Percentiles rank a stretch among this genome's conserved stretches.
Conservation (phyloP, 2,113 vertebrate genomes). For the Alosa alosa region DNA sequence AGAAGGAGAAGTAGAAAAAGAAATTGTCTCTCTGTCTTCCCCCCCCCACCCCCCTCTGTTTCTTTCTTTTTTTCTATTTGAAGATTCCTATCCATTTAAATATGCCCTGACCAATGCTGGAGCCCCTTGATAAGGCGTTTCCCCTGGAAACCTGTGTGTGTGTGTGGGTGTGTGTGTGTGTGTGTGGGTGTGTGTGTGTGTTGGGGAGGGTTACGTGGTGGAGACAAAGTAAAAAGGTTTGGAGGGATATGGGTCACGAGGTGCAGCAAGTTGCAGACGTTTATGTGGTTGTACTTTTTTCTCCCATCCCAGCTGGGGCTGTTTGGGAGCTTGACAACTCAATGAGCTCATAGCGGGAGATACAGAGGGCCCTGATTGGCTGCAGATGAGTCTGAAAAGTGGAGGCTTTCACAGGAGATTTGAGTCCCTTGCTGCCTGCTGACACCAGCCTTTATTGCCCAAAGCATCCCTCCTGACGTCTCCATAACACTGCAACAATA, state of each 20-base stretch:
- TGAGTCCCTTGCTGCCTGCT: slow-evolving; percentile 23
- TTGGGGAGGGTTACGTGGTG: slow-evolving; percentile 2
- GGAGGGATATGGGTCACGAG: slow-evolving; percentile 13
- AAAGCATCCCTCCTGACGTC: slow-evolving; percentile 16
- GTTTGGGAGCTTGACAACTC: slow-evolving; percentile 48
- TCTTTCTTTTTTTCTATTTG: not conserved
- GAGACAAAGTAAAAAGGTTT: slow-evolving; percentile 25
- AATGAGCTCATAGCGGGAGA: slow-evolving; percentile 47
- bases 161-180: slow-evolving; percentile 2
- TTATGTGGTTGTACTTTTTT: slow-evolving; percentile 36
- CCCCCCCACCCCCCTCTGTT: not conserved
- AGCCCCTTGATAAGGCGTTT: too few species aligned
- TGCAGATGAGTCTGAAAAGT: slow-evolving; percentile 38
- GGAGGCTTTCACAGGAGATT: slow-evolving; percentile 34
- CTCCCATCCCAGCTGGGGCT: slow-evolving; percentile 29
- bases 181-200: not conserved
- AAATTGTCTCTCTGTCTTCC: slow-evolving; percentile 29
- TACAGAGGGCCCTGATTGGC: slow-evolving; percentile 30
- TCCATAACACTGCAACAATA: not conserved
- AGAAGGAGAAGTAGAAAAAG: not conserved
- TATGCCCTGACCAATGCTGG: slow-evolving; percentile 25
- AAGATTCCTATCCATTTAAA: slow-evolving; percentile 53
- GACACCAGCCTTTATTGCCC: slow-evolving; percentile 46
- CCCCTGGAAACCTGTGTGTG: slow-evolving; percentile 44
- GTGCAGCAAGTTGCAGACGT: slow-evolving; percentile 9